Evolutionary conservation across 2,888 invertebrate species (phyloP).

Genomic region (Drosophila longiperda): DNA sequence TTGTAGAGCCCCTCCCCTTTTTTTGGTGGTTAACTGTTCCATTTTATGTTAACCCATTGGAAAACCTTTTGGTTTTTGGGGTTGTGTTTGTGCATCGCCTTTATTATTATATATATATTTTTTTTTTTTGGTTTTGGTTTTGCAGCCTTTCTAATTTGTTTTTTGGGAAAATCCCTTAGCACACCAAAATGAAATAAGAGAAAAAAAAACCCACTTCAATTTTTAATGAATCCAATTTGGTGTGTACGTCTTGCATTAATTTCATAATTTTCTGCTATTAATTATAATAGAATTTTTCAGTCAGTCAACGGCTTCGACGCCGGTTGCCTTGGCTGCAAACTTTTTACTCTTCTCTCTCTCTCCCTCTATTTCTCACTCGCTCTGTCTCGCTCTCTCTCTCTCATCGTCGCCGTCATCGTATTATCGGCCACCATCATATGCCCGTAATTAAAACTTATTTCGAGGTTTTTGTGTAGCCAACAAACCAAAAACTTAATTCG

Average conservation of each 20-base stretch:
- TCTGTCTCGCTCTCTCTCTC: slow-evolving; percentile 3
- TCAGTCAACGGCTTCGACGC: slow-evolving; percentile 68
- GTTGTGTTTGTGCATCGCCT: slow-evolving; percentile 16
- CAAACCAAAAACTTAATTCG: slow-evolving; percentile 79
- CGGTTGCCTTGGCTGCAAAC: slow-evolving; percentile 36
- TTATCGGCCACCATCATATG: slow-evolving; percentile 81
- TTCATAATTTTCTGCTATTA: slow-evolving; percentile 79
- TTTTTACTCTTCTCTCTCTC: slow-evolving; percentile 27
- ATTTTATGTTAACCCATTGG: slow-evolving; percentile 8
- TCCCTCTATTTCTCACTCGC: neutral
- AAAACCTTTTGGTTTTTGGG: slow-evolving; percentile 39
- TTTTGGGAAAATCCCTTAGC: slow-evolving; percentile 65
- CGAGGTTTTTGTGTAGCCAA: slow-evolving; percentile 74
- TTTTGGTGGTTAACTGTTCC: slow-evolving; percentile 10
- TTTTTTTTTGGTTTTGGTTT: neutral
- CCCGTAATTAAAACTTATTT: slow-evolving; percentile 81
- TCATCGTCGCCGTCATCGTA: slow-evolving; percentile 36
- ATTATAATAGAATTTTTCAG: slow-evolving; percentile 80
- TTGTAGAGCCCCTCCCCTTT: slow-evolving; percentile 23
- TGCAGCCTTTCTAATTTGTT: slow-evolving; percentile 61
- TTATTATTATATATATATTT: no score
- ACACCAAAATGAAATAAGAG: slow-evolving; percentile 4
- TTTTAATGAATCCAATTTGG: slow-evolving; percentile 79
- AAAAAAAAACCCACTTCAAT: slow-evolving; percentile 71
- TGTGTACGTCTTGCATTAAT: slow-evolving; percentile 73